Conservation (phyloP, 1,140 invertebrate species). For the Macrosteles quadrilineatus region DNA sequence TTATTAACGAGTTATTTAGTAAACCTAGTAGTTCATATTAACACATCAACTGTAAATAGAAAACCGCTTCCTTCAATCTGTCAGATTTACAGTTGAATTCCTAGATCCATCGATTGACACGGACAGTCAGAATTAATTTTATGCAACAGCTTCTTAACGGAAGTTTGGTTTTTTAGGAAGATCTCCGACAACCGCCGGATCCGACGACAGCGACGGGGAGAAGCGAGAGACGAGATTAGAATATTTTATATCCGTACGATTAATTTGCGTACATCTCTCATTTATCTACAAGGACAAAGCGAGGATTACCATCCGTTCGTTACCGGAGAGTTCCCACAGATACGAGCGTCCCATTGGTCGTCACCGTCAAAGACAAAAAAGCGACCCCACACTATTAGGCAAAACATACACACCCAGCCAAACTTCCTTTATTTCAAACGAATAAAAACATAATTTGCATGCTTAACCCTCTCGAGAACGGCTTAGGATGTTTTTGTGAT, state of each 20-base stretch:
- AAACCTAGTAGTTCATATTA: no score
- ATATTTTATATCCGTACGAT: constrained; percentile 24
- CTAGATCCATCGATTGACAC: no score
- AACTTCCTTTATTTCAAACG: constrained; percentile 30
- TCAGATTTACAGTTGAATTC: no score
- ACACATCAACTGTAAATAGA: no score
- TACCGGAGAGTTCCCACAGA: constrained; percentile 26
- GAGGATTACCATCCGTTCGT: constrained; percentile 12
- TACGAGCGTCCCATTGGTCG: constrained; percentile 8
- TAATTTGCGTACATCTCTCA: constrained; percentile 28
- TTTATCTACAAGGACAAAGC: constrained; percentile 31
- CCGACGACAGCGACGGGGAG: no score
- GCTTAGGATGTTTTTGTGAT: constrained; percentile 29
- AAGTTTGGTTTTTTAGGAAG: no score
- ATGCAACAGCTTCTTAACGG: no score
- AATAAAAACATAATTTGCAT: constrained; percentile 31
- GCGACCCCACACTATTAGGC: constrained; percentile 28
- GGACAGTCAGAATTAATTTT: no score
- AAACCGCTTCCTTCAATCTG: no score
- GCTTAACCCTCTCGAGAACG: constrained; percentile 26
- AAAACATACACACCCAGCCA: constrained; percentile 31
- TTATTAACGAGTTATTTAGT: no score
- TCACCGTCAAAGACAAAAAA: constrained; percentile 32
- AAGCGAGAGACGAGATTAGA: constrained; percentile 1
- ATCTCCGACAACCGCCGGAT: no score